Evolutionary conservation across 1,140 invertebrate species (phyloP), one percentile per base, ranked within the genome.

Genomic region (Proctacanthus coquilletti): DNA sequence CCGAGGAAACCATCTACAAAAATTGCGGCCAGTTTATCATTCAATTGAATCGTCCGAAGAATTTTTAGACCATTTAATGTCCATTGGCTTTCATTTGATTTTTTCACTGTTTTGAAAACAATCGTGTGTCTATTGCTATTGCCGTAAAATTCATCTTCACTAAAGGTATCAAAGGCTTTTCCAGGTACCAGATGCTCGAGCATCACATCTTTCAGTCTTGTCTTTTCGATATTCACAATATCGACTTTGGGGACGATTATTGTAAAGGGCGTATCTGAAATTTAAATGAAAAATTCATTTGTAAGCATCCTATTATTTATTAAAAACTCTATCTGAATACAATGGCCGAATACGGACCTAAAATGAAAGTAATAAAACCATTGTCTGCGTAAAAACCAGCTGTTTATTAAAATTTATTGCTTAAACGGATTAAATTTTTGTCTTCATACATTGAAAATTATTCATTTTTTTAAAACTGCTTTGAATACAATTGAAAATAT

Each of bases 261-360:
- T 42, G 71, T 73, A 43, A 66, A 73, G 3, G 68, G 65, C 37
- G 66, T 60, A 49, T 70, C 71, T 73, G 61, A 5, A 62, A 61
- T n/a, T n/a, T n/a, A n/a, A n/a, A n/a, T n/a, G n/a, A n/a, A n/a
- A n/a, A n/a, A n/a, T n/a, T n/a, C n/a, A n/a, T n/a, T n/a, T n/a
- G n/a, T n/a, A n/a, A n/a, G n/a, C n/a, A n/a, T n/a, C n/a, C n/a
- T n/a, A n/a, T n/a, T n/a, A n/a, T n/a, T n/a, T n/a, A n/a, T n/a
- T n/a, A n/a, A n/a, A n/a, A n/a, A n/a, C n/a, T n/a, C n/a, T n/a
- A n/a, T n/a, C n/a, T n/a, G n/a, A n/a, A n/a, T n/a, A n/a, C n/a
- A n/a, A n/a, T n/a, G n/a, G n/a, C n/a, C n/a, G n/a, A n/a, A n/a
- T n/a, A n/a, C n/a, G n/a, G n/a, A n/a, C n/a, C n/a, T n/a, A n/a